These are phyloP conservation scores for Anaspis maculata DNA, from an alignment of 2,888 invertebrate genomes.

Conservation along the genomic window DNA sequence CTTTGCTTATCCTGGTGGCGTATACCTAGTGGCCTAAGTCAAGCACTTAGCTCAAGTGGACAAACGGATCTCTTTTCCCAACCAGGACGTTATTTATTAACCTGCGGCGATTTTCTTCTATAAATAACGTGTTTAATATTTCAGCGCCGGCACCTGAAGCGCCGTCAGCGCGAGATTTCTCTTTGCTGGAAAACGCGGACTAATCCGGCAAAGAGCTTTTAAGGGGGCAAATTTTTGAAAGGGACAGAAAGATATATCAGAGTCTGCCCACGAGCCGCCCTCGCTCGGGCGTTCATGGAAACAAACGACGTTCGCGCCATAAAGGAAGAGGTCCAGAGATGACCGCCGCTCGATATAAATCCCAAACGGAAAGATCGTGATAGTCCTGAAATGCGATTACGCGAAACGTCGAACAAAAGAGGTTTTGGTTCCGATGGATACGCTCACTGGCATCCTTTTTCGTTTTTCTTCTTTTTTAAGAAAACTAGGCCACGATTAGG, in stretches of 20 bases:
- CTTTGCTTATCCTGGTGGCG: no score
- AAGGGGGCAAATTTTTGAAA: conserved; percentile 16
- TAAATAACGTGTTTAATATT: conserved; percentile 15
- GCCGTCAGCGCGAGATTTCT: no score
- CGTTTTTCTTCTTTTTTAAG: no score
- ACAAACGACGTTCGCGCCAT: conserved; percentile 11
- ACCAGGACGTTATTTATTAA: conserved; percentile 11
- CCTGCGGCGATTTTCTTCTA: conserved; percentile 1
- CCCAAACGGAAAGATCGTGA: conserved; percentile 13
- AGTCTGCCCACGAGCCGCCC: conserved; percentile 3
- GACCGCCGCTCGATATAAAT: conserved; percentile 16
- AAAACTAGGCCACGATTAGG: no score
- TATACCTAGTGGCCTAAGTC: no score
- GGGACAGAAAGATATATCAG: conserved; percentile 12
- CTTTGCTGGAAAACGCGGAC: conserved; percentile 11
- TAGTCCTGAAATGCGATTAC: conserved; percentile 13
- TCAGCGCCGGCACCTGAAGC: conserved; percentile 17
- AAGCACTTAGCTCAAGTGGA: no score
- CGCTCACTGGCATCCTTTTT: no score
- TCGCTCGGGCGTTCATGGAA: conserved; percentile 9
- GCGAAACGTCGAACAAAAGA: conserved; percentile 15
- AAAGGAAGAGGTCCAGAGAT: conserved; percentile 14
- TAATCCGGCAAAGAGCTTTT: conserved; percentile 19
- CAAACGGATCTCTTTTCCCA: no score
- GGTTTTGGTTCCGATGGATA: no score